Conservation (phyloP, 2,888 invertebrate genomes). For the Sympetrum striolatum region DNA sequence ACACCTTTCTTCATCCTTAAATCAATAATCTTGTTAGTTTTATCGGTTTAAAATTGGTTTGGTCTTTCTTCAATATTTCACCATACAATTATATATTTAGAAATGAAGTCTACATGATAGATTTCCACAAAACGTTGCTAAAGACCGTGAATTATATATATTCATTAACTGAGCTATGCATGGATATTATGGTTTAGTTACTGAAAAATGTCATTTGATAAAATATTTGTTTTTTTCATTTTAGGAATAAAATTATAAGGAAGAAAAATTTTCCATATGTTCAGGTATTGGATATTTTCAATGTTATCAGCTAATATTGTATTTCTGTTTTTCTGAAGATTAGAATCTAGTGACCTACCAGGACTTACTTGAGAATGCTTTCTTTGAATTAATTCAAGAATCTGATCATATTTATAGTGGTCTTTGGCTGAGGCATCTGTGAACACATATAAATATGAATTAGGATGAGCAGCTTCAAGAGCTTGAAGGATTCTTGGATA, state of each 20-base stretch:
- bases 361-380: conserved; percentile 72
- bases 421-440: conserved; percentile 78
- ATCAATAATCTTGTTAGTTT: too few relatives aligned
- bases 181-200: too few relatives aligned
- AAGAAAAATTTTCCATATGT: not conserved
- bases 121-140: too few relatives aligned
- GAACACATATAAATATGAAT: conserved; percentile 77
- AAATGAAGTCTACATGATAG: too few relatives aligned
- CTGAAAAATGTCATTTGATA: too few relatives aligned
- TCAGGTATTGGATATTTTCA: not conserved
- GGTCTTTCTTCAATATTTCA: too few relatives aligned
- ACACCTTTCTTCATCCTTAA: too few relatives aligned
- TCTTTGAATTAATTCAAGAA: conserved; percentile 72
- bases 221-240: too few relatives aligned
- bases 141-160: too few relatives aligned
- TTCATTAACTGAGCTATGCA: too few relatives aligned
- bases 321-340: not conserved
- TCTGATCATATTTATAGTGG: conserved; percentile 66
- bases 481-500: conserved; percentile 68
- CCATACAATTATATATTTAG: too few relatives aligned
- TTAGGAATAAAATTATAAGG: not conserved
- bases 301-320: not conserved
- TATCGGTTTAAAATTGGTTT: too few relatives aligned
- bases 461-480: conserved; percentile 68
- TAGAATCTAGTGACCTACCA: not conserved